Evolutionary conservation across 2,888 invertebrate species (phyloP).

Genomic region (Drosophila falleni): DNA sequence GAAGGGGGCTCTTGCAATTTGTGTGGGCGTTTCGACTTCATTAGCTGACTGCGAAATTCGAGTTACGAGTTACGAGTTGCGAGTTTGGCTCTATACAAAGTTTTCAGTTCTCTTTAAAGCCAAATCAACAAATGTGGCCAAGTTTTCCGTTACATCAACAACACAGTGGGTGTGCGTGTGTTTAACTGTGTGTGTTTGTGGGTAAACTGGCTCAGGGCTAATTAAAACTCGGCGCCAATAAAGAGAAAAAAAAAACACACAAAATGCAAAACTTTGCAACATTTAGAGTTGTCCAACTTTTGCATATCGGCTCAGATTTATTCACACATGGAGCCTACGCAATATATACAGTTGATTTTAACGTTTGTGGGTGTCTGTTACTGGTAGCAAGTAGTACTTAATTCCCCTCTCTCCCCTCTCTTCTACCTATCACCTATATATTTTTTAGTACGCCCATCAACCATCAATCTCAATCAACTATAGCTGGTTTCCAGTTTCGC

Average conservation of each 20-base stretch:
- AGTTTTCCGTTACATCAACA: conserved; percentile 71
- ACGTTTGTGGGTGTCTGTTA: conserved; percentile 40
- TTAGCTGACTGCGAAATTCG: conserved; percentile 47
- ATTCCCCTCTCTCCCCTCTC: neutral
- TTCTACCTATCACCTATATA: no score
- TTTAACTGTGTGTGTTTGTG: conserved; percentile 29
- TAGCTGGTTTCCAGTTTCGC: conserved; percentile 61
- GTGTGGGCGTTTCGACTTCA: conserved; percentile 48
- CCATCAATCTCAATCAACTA: conserved; percentile 65
- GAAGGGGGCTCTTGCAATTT: neutral
- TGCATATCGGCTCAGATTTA: conserved; percentile 33
- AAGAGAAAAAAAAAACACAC: conserved; percentile 23
- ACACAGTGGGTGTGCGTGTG: conserved; percentile 18
- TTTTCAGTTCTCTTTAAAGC: conserved; percentile 27
- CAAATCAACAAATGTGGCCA: conserved; percentile 43
- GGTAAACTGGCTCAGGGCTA: conserved; percentile 81
- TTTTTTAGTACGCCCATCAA: conserved; percentile 14
- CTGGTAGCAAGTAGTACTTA: neutral
- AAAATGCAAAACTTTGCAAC: conserved; percentile 58
- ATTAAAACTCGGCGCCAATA: conserved; percentile 65
- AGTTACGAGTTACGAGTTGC: conserved; percentile 14
- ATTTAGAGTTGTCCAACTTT: conserved; percentile 50
- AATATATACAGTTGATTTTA: conserved; percentile 18
- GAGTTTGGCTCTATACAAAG: conserved; percentile 33
- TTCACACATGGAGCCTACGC: conserved; percentile 24